A percentile compares a stretch with the other conserved stretches of the same genome.
Evolutionary conservation across 2,113 vertebrate genomes (phyloP).

Genomic region (Synchiropus splendidus): DNA sequence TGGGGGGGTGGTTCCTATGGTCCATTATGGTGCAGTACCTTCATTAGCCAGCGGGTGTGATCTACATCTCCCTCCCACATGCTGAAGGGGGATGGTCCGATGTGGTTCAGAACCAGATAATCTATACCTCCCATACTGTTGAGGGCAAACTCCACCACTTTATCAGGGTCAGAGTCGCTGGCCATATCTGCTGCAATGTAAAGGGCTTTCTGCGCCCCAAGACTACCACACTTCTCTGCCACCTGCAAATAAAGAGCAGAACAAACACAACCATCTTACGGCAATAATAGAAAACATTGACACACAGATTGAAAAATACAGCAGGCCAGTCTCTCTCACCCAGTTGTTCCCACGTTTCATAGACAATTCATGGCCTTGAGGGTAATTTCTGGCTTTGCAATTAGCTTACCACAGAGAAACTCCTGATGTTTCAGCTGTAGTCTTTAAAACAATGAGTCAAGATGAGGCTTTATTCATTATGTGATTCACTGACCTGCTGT

Average conservation of each 20-base stretch:
- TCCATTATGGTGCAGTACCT: too few species aligned
- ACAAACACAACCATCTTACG: background rate
- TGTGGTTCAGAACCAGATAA: slow-evolving; percentile 77
- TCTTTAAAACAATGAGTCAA: background rate
- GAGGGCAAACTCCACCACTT: slow-evolving; percentile 71
- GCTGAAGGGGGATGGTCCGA: slow-evolving; percentile 60
- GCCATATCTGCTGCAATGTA: slow-evolving; percentile 78
- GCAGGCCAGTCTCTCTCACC: too few species aligned
- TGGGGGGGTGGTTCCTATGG: too few species aligned
- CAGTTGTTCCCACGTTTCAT: too few species aligned
- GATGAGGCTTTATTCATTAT: background rate
- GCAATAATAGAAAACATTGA: too few species aligned
- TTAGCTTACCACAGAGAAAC: background rate
- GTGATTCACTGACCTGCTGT: slow-evolving; percentile 63
- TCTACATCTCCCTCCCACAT: slow-evolving; percentile 71
- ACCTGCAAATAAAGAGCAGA: slow-evolving; percentile 60
- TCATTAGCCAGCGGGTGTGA: slow-evolving; percentile 68
- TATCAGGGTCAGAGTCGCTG: slow-evolving; percentile 59
- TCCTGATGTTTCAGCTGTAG: background rate
- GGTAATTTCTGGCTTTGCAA: too few species aligned
- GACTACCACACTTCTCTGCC: slow-evolving; percentile 66
- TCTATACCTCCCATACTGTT: slow-evolving; percentile 78
- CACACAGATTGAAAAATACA: too few species aligned
- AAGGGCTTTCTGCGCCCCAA: slow-evolving; percentile 72
- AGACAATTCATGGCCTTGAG: too few species aligned